Base-by-base conservation (phyloP, 1,140 invertebrate genomes). In the Hypsibius dujardini region DNA sequence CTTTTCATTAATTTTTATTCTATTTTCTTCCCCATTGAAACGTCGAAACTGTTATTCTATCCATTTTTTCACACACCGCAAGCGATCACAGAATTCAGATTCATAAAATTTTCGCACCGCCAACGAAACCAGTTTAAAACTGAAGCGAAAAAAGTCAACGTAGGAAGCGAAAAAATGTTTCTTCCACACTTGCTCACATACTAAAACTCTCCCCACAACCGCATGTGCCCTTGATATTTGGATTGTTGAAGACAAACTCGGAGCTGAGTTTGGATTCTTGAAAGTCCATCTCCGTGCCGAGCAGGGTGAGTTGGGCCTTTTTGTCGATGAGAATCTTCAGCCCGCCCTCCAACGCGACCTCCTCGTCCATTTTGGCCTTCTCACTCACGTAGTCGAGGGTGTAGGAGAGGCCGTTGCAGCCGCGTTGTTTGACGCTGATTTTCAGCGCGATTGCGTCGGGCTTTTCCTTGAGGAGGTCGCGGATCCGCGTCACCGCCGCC, bases 171-270 rank as follows among this genome's bases (percentile, higher is more conserved):
- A n/a, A n/a, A n/a, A n/a, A n/a, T n/a, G n/a, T n/a, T n/a, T n/a
- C n/a, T n/a, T n/a, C n/a, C n/a, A n/a, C n/a, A n/a, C n/a, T n/a
- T 69, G 70, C 15, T 47, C 78, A 92, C 77, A 95, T 85, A 79
- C 88, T 96, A 82, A 99, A 99, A 77, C 94, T 98, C 86, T 99
- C 96, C 70, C 96, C 96, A 83, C 96, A 99, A 46, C 96, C 96
- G 84, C 96, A 99, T 40, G 93, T 98, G 71, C 95, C 95, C 85
- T 97, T 98, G 46, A 98, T 96, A 80, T 99, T 99, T n/a, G 96
- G 96, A 85, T 99, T 99, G 76, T 98, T 96, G 77, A 99, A 99
- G 69, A 99, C 88, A 86, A 99, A 99, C 81, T 98, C 96, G 42
- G 91, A 87, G 72, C 89, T 86, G 69, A 99, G 81, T 82, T 93